Evolutionary conservation across 2,888 invertebrate genomes (phyloP).

Genomic region (Scrobipalpa costella): DNA sequence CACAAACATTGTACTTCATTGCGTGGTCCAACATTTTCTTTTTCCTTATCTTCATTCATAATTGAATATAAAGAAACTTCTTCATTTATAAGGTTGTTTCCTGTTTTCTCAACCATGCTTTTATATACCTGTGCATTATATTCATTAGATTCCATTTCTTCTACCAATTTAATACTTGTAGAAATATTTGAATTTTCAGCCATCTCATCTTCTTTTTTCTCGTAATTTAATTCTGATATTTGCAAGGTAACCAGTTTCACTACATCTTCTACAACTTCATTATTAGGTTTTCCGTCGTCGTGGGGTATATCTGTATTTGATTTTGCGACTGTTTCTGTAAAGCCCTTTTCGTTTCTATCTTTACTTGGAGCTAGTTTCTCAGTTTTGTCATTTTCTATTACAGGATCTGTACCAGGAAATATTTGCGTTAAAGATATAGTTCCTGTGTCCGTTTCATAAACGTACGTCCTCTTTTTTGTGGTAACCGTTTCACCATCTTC

Average conservation of each 20-base stretch:
- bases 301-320: neutral
- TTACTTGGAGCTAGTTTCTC: too few relatives aligned
- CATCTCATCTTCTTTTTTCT: neutral
- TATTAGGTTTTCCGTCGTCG: neutral
- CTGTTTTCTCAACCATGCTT: too few relatives aligned
- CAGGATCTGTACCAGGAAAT: neutral
- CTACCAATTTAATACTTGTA: neutral
- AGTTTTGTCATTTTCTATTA: neutral
- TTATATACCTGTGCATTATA: neutral
- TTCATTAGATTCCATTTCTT: neutral
- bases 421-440: constrained; percentile 14
- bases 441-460: neutral
- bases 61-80: too few relatives aligned
- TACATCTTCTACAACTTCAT: neutral
- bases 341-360: neutral
- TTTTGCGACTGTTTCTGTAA: neutral
- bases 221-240: neutral
- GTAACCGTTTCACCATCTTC: neutral
- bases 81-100: too few relatives aligned
- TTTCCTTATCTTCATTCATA: too few relatives aligned
- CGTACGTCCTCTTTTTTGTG: neutral
- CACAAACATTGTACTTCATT: neutral
- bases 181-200: constrained; percentile 24
- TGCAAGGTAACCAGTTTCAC: too few relatives aligned
- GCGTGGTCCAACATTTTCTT: neutral